Conservation (phyloP, 2,797 vertebrate species). For the Clarias pachynema region DNA sequence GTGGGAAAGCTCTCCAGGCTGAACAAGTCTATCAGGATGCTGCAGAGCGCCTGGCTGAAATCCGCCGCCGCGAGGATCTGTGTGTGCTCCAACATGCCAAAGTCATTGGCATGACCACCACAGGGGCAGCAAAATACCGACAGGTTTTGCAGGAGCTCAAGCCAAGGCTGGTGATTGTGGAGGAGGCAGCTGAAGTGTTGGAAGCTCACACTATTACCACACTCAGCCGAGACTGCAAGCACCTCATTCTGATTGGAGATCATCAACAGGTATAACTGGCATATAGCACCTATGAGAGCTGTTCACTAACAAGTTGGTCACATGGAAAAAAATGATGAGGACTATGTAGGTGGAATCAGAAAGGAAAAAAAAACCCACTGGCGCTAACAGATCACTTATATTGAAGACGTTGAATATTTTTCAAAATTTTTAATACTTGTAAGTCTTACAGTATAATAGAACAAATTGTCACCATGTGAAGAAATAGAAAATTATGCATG, state of each 20-base stretch:
- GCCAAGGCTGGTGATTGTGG: constrained; percentile 86
- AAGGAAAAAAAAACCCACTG: background rate
- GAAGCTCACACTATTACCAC: constrained; percentile 94
- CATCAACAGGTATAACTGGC: constrained; percentile 87
- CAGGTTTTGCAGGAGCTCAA: constrained; percentile 81
- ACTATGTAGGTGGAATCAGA: background rate
- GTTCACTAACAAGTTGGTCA: background rate
- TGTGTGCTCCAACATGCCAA: constrained; percentile 76
- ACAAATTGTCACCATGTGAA: background rate
- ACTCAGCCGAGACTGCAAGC: constrained; percentile 85
- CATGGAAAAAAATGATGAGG: background rate
- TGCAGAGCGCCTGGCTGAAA: constrained; percentile 80
- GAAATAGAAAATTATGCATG: background rate
- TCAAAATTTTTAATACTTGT: background rate
- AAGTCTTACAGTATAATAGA: background rate
- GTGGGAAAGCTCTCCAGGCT: constrained; percentile 61
- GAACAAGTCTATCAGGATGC: constrained; percentile 80
- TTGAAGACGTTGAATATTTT: background rate
- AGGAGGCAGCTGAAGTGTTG: constrained; percentile 94
- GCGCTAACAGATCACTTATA: background rate
- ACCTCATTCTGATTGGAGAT: constrained; percentile 95
- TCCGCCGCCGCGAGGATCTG: constrained; percentile 81
- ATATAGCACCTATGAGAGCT: background rate
- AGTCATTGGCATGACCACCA: constrained; percentile 96
- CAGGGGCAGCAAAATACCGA: constrained; percentile 91